phyloP scores from a whole-genome alignment of 1,140 invertebrate species.

The Pseudomyrmex gracilis region DNA sequence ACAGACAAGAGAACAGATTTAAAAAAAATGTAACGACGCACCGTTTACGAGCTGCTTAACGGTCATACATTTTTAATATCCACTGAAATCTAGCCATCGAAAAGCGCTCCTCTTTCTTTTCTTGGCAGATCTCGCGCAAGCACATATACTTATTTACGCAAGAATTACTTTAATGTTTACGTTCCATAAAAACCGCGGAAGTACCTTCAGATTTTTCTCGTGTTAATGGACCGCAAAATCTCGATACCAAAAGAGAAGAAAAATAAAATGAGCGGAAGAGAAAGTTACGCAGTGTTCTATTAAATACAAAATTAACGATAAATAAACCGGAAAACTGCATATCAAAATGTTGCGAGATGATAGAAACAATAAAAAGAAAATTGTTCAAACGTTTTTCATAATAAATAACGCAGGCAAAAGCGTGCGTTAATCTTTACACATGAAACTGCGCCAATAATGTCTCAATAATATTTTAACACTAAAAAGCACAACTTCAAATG shows the following conservation, averaged over 20 bases:
- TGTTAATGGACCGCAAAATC: slow-evolving; percentile 62
- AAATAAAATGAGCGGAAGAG: slow-evolving; percentile 51
- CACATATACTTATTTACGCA: slow-evolving; percentile 69
- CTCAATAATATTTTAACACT: not conserved
- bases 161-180: slow-evolving; percentile 74
- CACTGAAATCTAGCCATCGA: slow-evolving; percentile 33
- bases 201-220: slow-evolving; percentile 51
- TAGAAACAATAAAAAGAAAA: not conserved
- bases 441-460: too few relatives aligned
- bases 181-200: slow-evolving; percentile 29
- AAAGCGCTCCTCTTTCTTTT: not conserved
- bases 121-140: not conserved
- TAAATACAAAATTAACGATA: slow-evolving; percentile 24
- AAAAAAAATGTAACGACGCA: slow-evolving; percentile 34
- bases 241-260: slow-evolving; percentile 23
- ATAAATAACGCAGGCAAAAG: not conserved
- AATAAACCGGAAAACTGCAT: not conserved
- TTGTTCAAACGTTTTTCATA: too few relatives aligned
- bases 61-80: slow-evolving; percentile 64
- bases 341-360: slow-evolving; percentile 11
- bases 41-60: slow-evolving; percentile 66
- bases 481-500: too few relatives aligned
- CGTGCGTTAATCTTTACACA: not conserved
- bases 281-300: slow-evolving; percentile 42
- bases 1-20: slow-evolving; percentile 27